These are phyloP conservation scores for Micropoecilia bifurca DNA, from an alignment of 2,797 vertebrate genomes.

Conservation along the genomic window DNA sequence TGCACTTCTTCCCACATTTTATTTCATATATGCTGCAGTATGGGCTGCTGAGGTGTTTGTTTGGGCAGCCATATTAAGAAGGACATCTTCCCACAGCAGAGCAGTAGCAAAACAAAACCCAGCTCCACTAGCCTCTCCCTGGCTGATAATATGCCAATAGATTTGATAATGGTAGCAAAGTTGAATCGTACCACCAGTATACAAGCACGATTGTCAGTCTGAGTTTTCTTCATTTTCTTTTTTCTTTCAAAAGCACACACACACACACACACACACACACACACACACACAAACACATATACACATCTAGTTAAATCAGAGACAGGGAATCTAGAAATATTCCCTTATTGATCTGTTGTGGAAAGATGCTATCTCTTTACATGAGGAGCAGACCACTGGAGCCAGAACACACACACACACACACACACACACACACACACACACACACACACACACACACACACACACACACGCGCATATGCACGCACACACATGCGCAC, in stretches of 20 bases:
- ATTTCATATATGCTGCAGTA: constrained; percentile 31
- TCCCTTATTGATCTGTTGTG: constrained; percentile 79
- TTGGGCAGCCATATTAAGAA: constrained; percentile 52
- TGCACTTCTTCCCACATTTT: constrained; percentile 44
- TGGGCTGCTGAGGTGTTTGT: constrained; percentile 22
- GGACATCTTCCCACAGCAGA: constrained; percentile 18
- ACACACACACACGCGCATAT: constrained; percentile 18
- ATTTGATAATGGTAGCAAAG: constrained; percentile 48
- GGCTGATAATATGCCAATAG: constrained; percentile 63
- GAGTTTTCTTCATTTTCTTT: constrained; percentile 53
- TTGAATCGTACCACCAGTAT: constrained; percentile 45
- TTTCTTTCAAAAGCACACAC: not conserved
- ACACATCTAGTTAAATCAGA: constrained; percentile 43
- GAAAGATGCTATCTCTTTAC: constrained; percentile 77
- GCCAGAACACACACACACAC: constrained; percentile 54
- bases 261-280: constrained; percentile 5
- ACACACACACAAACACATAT: not conserved
- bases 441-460: constrained; percentile 30
- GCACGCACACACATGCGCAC: constrained; percentile 7
- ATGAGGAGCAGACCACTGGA: constrained; percentile 75
- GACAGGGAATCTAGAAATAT: constrained; percentile 71
- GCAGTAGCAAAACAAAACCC: constrained; percentile 36
- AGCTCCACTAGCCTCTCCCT: constrained; percentile 43
- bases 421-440: constrained; percentile 13
- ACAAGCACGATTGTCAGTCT: constrained; percentile 59